Base-by-base conservation (phyloP, 2,113 vertebrate species). In the Chaetops frenatus region DNA sequence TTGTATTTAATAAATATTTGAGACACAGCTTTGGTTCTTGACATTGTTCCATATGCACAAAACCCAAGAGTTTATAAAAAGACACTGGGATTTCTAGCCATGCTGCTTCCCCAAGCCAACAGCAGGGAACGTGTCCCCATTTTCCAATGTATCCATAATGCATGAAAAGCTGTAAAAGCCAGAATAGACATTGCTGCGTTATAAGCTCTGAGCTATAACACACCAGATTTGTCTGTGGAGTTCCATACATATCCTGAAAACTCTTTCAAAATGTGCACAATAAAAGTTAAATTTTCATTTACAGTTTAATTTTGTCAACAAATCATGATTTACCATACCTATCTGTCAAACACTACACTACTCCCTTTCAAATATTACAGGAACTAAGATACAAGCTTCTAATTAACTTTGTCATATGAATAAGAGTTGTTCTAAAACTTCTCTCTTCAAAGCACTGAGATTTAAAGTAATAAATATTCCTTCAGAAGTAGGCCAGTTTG, bases 391-490 rank as follows among this genome's bases (percentile, higher is more conserved):
- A 57, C 61, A 72, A 70, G 44, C 82, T 96, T 90, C 92, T 97
- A 94, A 93, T 97, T 94, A 95, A 86, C 53, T 95, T 82, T 80
- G 95, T 81, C 95, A 94, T n/a, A 74, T 47, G 82, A 96, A n/a
- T 85, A 82, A 90, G 80, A 95, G n/a, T 82, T 67, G 40, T 91
- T 95, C 69, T 92, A 92, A 77, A 96, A 93, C 87, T 97, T 91
- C 90, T 87, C 56, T 89, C 87, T 91, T 94, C 77, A 86, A 96
- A 97, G 96, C 92, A 97, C 78, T 48, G 78, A 97, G 87, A 92
- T 94, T 97, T 94, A 58, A 88, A 95, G 85, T 90, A 97, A 91
- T 95, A 97, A 97, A 97, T 91, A 90, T 96, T 93, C 82, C 51
- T 94, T 89, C 70, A 91, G 95, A 98, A 97, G 66, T 83, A 95